phyloP scores from a whole-genome alignment of 2,797 vertebrate genomes.

The Botia almorhae region DNA sequence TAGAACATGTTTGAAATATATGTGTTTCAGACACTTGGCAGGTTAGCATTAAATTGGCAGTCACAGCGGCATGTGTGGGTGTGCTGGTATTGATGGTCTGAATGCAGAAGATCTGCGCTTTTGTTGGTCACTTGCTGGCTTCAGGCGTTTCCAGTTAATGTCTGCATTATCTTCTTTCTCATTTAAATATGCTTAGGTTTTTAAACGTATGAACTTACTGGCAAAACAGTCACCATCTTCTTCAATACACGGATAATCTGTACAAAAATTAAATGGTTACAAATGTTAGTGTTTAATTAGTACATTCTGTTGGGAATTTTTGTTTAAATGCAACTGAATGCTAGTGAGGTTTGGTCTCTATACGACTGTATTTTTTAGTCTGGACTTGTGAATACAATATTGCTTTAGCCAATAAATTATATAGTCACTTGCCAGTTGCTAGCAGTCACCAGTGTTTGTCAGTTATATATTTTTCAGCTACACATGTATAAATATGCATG shows the following conservation, averaged over 20 bases:
- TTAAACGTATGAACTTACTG: slow-evolving; percentile 76
- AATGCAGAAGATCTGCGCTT: slow-evolving; percentile 56
- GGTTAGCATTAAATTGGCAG: slow-evolving; percentile 51
- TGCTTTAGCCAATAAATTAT: too few relatives aligned
- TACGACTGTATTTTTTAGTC: too few relatives aligned
- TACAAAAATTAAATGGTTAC: slow-evolving; percentile 28
- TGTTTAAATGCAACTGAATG: not conserved
- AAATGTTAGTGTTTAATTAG: slow-evolving; percentile 22
- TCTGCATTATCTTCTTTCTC: slow-evolving; percentile 50
- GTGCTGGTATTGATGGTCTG: slow-evolving; percentile 55
- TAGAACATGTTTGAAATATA: slow-evolving; percentile 40
- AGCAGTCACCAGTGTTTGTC: too few relatives aligned
- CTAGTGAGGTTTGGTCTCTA: not conserved
- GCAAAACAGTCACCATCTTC: slow-evolving; percentile 81
- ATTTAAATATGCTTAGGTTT: slow-evolving; percentile 38
- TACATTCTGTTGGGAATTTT: not conserved
- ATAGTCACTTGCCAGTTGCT: too few relatives aligned
- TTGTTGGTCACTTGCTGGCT: slow-evolving; percentile 56
- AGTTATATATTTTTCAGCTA: too few relatives aligned
- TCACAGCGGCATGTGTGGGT: slow-evolving; percentile 39
- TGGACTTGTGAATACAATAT: too few relatives aligned
- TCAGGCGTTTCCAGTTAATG: slow-evolving; percentile 54
- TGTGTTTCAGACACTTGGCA: slow-evolving; percentile 49
- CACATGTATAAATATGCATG: too few relatives aligned
- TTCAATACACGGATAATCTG: slow-evolving; percentile 91